Percentiles rank a stretch among this genome's conserved stretches.
Evolutionary conservation across 2,888 invertebrate genomes (phyloP).

Genomic region (Resseliella maxima): DNA sequence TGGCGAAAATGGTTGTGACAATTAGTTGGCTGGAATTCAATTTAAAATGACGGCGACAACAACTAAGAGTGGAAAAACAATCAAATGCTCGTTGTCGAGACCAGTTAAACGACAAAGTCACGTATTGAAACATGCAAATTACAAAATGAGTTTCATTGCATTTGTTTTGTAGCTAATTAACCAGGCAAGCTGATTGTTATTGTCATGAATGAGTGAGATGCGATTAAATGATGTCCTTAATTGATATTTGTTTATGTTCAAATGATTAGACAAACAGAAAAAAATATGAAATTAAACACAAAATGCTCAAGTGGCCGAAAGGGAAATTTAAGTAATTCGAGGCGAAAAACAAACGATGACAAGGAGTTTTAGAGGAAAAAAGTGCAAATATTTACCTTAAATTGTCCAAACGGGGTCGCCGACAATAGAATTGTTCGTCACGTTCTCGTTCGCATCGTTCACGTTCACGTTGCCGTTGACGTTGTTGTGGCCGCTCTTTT

Average conservation of each 20-base stretch:
- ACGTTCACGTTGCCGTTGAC: slow-evolving; percentile 59
- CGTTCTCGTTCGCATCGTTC: not conserved
- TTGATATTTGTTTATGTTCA: no score
- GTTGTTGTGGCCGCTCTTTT: slow-evolving; percentile 74
- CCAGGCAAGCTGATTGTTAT: not conserved
- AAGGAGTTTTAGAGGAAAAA: not conserved
- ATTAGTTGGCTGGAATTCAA: slow-evolving; percentile 37
- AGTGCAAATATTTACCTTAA: slow-evolving; percentile 68
- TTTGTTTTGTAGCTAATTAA: not conserved
- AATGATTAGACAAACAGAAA: no score
- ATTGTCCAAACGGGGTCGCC: slow-evolving; percentile 72
- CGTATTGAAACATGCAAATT: not conserved
- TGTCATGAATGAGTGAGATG: no score
- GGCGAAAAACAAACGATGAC: not conserved
- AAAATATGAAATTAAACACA: no score
- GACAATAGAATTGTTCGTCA: slow-evolving; percentile 68
- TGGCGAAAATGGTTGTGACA: slow-evolving; percentile 16
- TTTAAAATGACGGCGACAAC: not conserved
- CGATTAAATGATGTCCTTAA: no score
- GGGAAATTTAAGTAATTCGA: no score
- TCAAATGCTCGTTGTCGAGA: no score
- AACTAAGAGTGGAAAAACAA: no score
- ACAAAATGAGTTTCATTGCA: not conserved
- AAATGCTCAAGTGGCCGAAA: no score
- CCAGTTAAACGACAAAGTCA: slow-evolving; percentile 34